Evolutionary conservation across 2,888 invertebrate genomes (phyloP).

Genomic region (Saturnia japonica): DNA sequence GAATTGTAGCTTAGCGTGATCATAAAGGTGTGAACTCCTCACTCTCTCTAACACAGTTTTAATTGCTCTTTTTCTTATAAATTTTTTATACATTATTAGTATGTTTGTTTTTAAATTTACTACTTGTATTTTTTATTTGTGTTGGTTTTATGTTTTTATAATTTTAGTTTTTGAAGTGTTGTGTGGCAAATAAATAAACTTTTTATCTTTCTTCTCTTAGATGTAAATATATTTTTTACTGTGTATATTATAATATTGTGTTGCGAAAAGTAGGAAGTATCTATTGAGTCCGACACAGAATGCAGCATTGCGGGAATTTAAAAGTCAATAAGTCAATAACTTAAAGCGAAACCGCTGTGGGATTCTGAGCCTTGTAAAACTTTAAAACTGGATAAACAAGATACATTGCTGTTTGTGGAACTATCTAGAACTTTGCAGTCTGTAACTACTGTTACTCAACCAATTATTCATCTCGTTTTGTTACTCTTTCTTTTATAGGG

Average conservation of each 20-base stretch:
- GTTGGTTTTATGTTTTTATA: no score
- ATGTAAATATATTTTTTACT: not conserved
- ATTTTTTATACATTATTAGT: no score
- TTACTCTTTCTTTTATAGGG: conserved; percentile 5
- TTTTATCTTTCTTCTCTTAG: no score
- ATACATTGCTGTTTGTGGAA: conserved; percentile 49
- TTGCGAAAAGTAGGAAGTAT: conserved; percentile 14
- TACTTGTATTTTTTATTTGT: no score
- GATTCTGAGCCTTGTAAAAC: conserved; percentile 37
- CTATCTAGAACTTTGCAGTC: conserved; percentile 24
- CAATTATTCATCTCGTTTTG: conserved; percentile 15
- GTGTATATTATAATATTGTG: not conserved
- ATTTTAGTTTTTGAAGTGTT: no score
- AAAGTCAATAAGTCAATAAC: conserved; percentile 51
- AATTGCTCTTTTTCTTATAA: no score
- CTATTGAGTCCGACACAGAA: conserved; percentile 7
- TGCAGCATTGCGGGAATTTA: conserved; percentile 31
- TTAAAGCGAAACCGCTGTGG: conserved; percentile 27
- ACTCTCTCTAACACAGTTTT: no score
- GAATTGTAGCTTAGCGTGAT: no score
- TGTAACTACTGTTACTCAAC: conserved; percentile 1
- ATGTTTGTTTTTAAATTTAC: no score
- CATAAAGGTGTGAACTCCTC: no score
- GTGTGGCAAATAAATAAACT: no score
- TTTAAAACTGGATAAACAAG: conserved; percentile 53